phyloP scores from a whole-genome alignment of 2,888 invertebrate species.

The Mythimna vitellina region DNA sequence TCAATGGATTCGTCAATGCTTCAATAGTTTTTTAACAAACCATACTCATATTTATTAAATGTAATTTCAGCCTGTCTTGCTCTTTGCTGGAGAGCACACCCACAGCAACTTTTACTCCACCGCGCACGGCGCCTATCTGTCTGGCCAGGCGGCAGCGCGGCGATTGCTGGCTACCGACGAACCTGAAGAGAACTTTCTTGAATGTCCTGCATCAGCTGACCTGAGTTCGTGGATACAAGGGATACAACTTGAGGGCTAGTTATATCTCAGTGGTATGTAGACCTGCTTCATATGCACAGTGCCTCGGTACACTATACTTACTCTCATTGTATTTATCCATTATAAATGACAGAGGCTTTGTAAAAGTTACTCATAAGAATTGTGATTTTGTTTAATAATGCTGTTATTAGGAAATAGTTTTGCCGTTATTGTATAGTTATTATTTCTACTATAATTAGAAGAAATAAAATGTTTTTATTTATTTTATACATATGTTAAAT shows the following conservation, averaged over 20 bases:
- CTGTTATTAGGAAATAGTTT: conserved; percentile 57
- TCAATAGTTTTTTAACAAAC: neutral
- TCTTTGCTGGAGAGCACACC: conserved; percentile 99
- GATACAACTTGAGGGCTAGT: conserved; percentile 92
- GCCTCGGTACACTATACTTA: conserved; percentile 61
- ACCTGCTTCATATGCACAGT: conserved; percentile 50
- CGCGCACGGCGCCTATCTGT: conserved; percentile 97
- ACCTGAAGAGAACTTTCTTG: conserved; percentile 92
- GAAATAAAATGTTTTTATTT: conserved; percentile 50
- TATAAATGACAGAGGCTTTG: conserved; percentile 64
- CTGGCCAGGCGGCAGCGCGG: conserved; percentile 96
- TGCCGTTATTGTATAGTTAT: conserved; percentile 53
- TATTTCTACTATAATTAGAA: conserved; percentile 43
- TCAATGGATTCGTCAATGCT: too few relatives aligned
- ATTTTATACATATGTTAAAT: conserved; percentile 32
- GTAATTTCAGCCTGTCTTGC: conserved; percentile 93
- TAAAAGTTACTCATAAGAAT: conserved; percentile 62
- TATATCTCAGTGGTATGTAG: conserved; percentile 53
- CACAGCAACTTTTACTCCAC: conserved; percentile 98
- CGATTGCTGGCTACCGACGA: conserved; percentile 92
- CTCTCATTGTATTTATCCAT: conserved; percentile 61
- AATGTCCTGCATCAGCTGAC: conserved; percentile 94
- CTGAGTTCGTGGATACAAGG: conserved; percentile 97
- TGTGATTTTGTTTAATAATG: conserved; percentile 67
- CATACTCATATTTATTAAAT: conserved; percentile 2